Evolutionary conservation across 2,888 invertebrate species (phyloP), one percentile per base, ranked within the genome.

Genomic region (Gastracanthus pulcherrimus): DNA sequence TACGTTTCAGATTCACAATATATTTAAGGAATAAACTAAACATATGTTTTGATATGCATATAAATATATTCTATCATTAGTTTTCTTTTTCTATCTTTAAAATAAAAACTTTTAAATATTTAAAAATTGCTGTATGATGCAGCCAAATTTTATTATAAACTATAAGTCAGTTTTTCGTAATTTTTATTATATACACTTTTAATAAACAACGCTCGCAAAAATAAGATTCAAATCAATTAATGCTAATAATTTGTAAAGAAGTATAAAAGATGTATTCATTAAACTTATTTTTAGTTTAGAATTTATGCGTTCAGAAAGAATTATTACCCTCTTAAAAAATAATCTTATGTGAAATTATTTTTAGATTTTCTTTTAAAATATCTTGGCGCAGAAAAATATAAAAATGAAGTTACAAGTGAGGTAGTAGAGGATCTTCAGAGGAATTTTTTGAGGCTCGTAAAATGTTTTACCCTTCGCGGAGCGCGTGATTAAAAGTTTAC

Each of bases 401-500:
- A 41, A 41, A 45, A 51, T 9, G 23, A 38, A 60, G 41, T 60
- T 41, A 66, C 45, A 71, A 64, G 45, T 66, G 55, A 64, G 23
- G 58, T 62, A 48, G 19, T 60, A 13, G 19, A 64, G 36, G 19
- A 71, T 76, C 16, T 76, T 76, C 26, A 13, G 51, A 74, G 38
- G 72, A 77, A 74, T 77, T 77, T 81, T 77, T 81, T 58, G 41
- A 69, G 51, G 62, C 72, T 77, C 77, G 60, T 81, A 81, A 81
- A 81, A 74, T 81, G 71, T 64, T 81, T 81, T 41, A 58, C 60
- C 77, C 77, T 74, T 72, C 23, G 23, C 58, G 26, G 34, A 55
- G 69, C 48, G 66, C 62, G 77, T 77, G 74, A 81, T 81, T 81
- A 81, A 77, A 81, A 81, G 81, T 81, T 81, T 75, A 75, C 78